These are phyloP conservation scores for Urocolius indicus DNA, from an alignment of 2,113 vertebrate genomes.

Conservation along the genomic window DNA sequence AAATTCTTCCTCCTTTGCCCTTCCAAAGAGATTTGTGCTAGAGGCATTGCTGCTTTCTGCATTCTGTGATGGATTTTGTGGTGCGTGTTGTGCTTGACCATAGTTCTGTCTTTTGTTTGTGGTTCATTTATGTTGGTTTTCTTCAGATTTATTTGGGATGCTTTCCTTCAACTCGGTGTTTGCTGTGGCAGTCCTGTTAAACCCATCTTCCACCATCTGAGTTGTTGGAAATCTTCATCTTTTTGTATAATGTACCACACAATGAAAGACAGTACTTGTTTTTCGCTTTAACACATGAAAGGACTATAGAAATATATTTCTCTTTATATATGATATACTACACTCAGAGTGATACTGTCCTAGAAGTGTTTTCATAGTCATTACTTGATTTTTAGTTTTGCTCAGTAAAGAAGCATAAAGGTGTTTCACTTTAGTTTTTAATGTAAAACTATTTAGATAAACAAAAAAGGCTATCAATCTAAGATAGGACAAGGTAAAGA, in stretches of 20 bases:
- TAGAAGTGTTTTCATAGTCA: background rate
- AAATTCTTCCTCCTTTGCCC: slow-evolving; percentile 11
- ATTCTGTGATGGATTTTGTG: background rate
- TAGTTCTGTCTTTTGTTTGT: slow-evolving; percentile 21
- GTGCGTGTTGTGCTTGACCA: background rate
- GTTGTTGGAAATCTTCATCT: background rate
- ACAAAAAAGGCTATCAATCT: background rate
- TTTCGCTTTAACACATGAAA: background rate
- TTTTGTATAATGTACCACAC: background rate
- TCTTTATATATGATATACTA: background rate
- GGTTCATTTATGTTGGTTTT: slow-evolving; percentile 18
- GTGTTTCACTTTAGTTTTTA: background rate
- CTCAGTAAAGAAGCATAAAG: background rate
- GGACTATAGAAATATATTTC: background rate
- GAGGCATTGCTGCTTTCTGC: background rate
- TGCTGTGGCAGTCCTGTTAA: background rate
- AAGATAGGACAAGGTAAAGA: background rate
- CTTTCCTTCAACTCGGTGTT: background rate
- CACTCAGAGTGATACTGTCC: background rate
- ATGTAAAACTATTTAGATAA: background rate
- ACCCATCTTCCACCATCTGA: background rate
- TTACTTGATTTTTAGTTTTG: background rate
- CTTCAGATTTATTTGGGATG: background rate
- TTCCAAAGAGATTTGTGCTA: background rate
- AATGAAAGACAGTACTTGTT: background rate